A percentile compares a stretch with the other conserved stretches of the same genome.
phyloP scores from a whole-genome alignment of 2,888 invertebrate species.

The Hydriomena furcata region DNA sequence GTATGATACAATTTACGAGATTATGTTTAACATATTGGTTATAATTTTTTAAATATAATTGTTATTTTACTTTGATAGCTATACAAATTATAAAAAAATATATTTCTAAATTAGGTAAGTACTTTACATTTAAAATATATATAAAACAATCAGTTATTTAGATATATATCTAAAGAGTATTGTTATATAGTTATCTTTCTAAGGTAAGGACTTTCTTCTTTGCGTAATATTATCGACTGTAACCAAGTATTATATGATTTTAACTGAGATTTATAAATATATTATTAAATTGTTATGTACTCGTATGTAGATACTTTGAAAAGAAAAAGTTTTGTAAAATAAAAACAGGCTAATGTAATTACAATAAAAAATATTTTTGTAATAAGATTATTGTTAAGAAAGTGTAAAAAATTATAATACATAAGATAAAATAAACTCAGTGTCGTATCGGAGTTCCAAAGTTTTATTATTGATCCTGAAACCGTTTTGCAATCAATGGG shows the following conservation, averaged over 20 bases:
- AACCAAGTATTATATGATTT: conserved; percentile 16
- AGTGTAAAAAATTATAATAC: conserved; percentile 36
- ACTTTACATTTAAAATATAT: no score
- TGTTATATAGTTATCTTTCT: no score
- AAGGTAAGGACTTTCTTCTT: no score
- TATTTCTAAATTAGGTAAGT: no score
- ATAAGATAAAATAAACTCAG: conserved; percentile 9
- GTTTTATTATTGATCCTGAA: conserved; percentile 4
- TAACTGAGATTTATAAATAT: conserved; percentile 15
- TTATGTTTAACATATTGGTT: no score
- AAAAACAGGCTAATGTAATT: conserved; percentile 49
- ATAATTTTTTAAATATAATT: no score
- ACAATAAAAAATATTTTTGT: conserved; percentile 67
- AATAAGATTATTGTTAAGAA: conserved; percentile 46
- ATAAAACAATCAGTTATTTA: no score
- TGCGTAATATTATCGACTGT: conserved; percentile 14
- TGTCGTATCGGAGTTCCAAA: background rate
- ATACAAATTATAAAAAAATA: no score
- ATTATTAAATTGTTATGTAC: background rate
- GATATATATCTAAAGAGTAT: no score
- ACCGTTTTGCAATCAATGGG: no score
- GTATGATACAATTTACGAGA: no score
- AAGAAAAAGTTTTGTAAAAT: conserved; percentile 30
- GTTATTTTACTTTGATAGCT: no score
- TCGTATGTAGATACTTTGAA: background rate